These are phyloP conservation scores for Panulirus ornatus DNA, from an alignment of 1,140 invertebrate species.

Conservation along the genomic window DNA sequence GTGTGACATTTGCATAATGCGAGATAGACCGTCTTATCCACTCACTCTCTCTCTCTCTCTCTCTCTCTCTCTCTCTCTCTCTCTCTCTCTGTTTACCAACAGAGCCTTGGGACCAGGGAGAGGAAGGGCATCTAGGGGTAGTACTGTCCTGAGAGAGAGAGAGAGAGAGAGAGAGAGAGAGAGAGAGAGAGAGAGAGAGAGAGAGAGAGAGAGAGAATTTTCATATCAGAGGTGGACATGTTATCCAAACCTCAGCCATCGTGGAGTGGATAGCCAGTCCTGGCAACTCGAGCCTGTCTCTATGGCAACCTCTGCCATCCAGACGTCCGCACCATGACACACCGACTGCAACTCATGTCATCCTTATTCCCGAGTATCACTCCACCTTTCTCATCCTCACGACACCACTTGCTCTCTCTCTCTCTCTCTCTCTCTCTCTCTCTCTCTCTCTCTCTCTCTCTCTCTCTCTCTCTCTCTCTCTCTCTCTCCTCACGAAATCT, in stretches of 20 bases:
- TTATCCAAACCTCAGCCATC: too few relatives aligned
- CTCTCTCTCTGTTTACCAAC: not conserved
- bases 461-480: not conserved
- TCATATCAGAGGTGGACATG: too few relatives aligned
- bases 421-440: not conserved
- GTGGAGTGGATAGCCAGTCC: too few relatives aligned
- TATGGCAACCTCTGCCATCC: too few relatives aligned
- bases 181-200: not conserved
- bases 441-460: not conserved
- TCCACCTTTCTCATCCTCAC: not conserved
- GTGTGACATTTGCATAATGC: too few relatives aligned
- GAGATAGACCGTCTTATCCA: not conserved
- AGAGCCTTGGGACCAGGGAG: too few relatives aligned
- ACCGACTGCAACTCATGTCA: too few relatives aligned
- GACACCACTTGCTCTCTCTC: not conserved
- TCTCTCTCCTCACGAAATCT: not conserved
- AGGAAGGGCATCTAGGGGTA: too few relatives aligned
- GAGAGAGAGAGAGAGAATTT: not conserved
- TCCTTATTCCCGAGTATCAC: too few relatives aligned
- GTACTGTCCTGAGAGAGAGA: not conserved
- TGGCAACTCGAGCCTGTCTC: too few relatives aligned
- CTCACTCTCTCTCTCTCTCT: not conserved
- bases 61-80: not conserved
- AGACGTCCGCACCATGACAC: too few relatives aligned
- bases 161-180: not conserved